phyloP scores from a whole-genome alignment of 2,113 vertebrate genomes.

The Nettapus auritus region DNA sequence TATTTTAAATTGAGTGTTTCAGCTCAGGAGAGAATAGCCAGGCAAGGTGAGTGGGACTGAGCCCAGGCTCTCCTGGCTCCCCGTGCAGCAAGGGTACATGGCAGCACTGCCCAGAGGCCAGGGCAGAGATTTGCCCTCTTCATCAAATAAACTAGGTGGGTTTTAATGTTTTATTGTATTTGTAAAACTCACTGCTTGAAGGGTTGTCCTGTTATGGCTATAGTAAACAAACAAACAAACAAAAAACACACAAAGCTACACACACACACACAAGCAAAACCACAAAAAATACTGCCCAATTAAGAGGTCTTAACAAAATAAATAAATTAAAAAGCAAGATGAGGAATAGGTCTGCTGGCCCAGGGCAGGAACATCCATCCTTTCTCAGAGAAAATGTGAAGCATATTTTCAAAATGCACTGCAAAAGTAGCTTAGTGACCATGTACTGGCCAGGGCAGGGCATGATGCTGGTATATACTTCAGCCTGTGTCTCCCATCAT shows the following conservation, averaged over 20 bases:
- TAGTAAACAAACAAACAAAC: too few species aligned
- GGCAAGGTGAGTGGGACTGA: fast-evolving
- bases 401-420: background rate
- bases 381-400: background rate
- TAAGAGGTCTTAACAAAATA: background rate
- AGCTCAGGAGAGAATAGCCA: background rate
- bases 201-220: background rate
- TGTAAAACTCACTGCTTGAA: background rate
- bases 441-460: background rate
- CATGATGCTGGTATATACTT: background rate
- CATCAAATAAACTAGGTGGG: background rate
- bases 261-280: too few species aligned
- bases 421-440: background rate
- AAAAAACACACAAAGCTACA: background rate
- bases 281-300: background rate
- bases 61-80: background rate
- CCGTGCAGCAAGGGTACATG: fast-evolving
- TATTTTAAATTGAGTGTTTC: background rate
- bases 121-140: background rate
- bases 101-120: background rate
- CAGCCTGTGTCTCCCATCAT: background rate
- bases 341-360: background rate
- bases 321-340: background rate
- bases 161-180: background rate
- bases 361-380: background rate